Percentiles rank a stretch among this genome's conserved stretches.
Conservation (phyloP, 2,113 vertebrate species). For the Podarcis cretensis region DNA sequence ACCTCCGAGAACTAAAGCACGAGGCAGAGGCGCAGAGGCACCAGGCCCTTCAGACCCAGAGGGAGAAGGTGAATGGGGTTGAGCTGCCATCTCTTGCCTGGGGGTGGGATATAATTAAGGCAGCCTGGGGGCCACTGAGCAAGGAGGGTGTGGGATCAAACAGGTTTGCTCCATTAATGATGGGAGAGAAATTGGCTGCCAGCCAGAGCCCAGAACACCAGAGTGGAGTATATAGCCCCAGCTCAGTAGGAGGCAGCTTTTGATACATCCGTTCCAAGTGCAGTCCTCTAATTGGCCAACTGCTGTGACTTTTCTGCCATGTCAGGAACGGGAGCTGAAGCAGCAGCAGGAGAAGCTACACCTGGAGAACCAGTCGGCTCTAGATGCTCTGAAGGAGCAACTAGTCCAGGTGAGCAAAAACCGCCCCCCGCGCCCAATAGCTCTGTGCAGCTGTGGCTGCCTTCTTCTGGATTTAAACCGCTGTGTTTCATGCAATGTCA, state of each 20-base stretch:
- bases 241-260: too few relatives aligned
- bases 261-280: too few relatives aligned
- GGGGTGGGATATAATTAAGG: too few relatives aligned
- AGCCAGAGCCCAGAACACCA: too few relatives aligned
- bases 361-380: constrained; percentile 70
- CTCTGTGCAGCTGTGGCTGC: too few relatives aligned
- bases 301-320: neutral
- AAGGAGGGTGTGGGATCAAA: too few relatives aligned
- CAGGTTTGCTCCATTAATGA: neutral
- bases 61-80: constrained; percentile 68
- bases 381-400: constrained; percentile 71
- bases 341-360: constrained; percentile 72
- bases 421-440: neutral
- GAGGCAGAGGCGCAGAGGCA: constrained; percentile 70
- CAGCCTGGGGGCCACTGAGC: too few relatives aligned
- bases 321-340: constrained; percentile 74
- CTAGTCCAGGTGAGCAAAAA: constrained; percentile 74
- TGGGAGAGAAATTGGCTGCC: too few relatives aligned
- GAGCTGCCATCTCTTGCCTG: too few relatives aligned
- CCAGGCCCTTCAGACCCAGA: constrained; percentile 59
- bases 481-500: neutral
- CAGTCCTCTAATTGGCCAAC: too few relatives aligned
- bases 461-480: neutral
- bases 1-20: constrained; percentile 65
- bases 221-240: too few relatives aligned